phyloP scores from a whole-genome alignment of 1,140 invertebrate species.

The Drosophila triauraria region DNA sequence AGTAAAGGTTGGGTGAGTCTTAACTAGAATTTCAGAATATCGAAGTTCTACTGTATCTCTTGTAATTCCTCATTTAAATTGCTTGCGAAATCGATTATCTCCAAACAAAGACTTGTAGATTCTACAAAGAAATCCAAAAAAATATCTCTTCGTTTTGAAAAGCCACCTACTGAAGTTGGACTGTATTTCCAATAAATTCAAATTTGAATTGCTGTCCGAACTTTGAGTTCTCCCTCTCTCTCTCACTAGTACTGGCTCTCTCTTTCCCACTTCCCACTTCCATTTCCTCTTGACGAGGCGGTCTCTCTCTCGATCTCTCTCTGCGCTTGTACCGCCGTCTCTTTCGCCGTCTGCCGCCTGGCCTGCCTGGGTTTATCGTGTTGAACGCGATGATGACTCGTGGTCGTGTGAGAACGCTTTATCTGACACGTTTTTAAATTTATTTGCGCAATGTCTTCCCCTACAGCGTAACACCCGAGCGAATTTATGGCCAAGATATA shows the following conservation, averaged over 20 bases:
- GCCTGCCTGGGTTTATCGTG: conserved; percentile 28
- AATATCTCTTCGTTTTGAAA: neutral
- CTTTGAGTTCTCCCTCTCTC: conserved; percentile 41
- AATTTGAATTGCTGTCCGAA: conserved; percentile 42
- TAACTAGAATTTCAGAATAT: neutral
- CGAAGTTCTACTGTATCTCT: neutral
- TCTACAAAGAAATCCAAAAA: neutral
- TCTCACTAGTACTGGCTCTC: conserved; percentile 3
- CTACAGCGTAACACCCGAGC: conserved; percentile 26
- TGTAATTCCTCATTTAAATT: conserved; percentile 5
- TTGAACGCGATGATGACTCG: conserved; percentile 45
- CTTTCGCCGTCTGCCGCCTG: conserved; percentile 18
- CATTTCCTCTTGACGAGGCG: conserved; percentile 22
- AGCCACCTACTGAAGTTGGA: conserved; percentile 15
- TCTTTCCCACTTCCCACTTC: conserved; percentile 6
- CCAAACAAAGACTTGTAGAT: neutral
- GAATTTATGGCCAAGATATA: conserved; percentile 61
- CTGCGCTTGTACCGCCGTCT: neutral
- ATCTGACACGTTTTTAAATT: conserved; percentile 77
- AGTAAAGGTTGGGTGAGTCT: neutral
- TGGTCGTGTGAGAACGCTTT: conserved; percentile 66
- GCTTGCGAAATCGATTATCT: conserved; percentile 3
- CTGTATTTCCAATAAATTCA: conserved; percentile 35
- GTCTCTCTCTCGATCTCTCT: conserved; percentile 13
- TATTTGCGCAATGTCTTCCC: conserved; percentile 64